Evolutionary conservation across 2,888 invertebrate species (phyloP), one percentile per base, ranked within the genome.

Genomic region (Tillus elongatus): DNA sequence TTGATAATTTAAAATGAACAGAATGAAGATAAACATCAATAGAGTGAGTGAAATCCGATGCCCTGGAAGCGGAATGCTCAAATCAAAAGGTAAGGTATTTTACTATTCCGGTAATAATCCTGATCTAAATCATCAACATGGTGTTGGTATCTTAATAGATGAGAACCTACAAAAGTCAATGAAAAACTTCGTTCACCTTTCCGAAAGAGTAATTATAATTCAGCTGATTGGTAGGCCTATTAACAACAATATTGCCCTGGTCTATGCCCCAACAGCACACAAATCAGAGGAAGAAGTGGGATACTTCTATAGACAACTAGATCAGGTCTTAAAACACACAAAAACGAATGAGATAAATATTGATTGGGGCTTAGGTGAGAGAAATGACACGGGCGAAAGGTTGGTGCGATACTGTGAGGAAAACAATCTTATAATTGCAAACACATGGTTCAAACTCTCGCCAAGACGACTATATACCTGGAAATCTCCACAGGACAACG

Each of bases 371-470:
- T 19, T 19, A n/a, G n/a, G 24, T 19, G 24, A 19, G n/a, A n/a
- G 24, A 19, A 19, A 19, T 19, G 24, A 19, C 24, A 19, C 6
- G 24, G 24, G n/a, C 6, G 24, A 19, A 19, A 19, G 24, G n/a
- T 19, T 19, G 6, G 6, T 19, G 6, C 24, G n/a, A n/a, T n/a
- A 19, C 24, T 19, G 24, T 19, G 24, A 19, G 24, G 24, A n/a
- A 19, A n/a, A 19, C n/a, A n/a, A n/a, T n/a, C 24, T 19, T 19
- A n/a, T 19, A 19, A 19, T 19, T 19, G 6, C 24, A 19, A 19
- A 19, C 24, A 19, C 24, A 19, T n/a, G n/a, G n/a, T n/a, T n/a
- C n/a, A n/a, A n/a, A n/a, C 24, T 19, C 24, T n/a, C 24, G 24
- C 24, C 24, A 19, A 19, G 24, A 19, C 24, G 24, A 19, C 24